phyloP scores from a whole-genome alignment of 2,113 vertebrate genomes.

The Oreochromis aureus region DNA sequence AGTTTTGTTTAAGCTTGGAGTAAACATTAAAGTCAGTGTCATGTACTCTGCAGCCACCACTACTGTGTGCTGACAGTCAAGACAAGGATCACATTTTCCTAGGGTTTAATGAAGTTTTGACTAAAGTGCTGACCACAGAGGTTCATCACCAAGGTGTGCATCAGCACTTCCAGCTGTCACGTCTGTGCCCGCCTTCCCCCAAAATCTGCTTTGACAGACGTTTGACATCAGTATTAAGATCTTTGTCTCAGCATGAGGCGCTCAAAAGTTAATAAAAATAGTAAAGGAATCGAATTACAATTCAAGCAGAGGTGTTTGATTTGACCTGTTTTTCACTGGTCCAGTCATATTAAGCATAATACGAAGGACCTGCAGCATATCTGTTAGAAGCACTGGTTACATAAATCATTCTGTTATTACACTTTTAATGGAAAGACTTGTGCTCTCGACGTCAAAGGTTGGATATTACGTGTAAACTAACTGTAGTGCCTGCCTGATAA shows the following conservation, averaged over 20 bases:
- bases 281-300: no score
- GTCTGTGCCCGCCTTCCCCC: constrained; percentile 4
- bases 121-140: constrained; percentile 29
- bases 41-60: neutral
- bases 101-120: constrained; percentile 61
- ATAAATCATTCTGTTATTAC: neutral
- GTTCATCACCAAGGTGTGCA: neutral
- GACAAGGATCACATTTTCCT: constrained; percentile 55
- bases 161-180: constrained; percentile 10
- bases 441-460: neutral
- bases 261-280: neutral
- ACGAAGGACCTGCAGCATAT: neutral
- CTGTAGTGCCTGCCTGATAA: neutral
- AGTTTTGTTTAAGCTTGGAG: neutral
- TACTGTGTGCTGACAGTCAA: neutral
- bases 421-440: neutral
- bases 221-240: neutral
- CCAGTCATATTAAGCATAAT: neutral
- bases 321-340: neutral
- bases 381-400: neutral
- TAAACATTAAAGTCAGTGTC: neutral
- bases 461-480: neutral
- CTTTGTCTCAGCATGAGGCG: neutral
- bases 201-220: neutral
- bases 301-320: neutral